phyloP scores from a whole-genome alignment of 2,888 invertebrate genomes.

The Platycnemis pennipes region DNA sequence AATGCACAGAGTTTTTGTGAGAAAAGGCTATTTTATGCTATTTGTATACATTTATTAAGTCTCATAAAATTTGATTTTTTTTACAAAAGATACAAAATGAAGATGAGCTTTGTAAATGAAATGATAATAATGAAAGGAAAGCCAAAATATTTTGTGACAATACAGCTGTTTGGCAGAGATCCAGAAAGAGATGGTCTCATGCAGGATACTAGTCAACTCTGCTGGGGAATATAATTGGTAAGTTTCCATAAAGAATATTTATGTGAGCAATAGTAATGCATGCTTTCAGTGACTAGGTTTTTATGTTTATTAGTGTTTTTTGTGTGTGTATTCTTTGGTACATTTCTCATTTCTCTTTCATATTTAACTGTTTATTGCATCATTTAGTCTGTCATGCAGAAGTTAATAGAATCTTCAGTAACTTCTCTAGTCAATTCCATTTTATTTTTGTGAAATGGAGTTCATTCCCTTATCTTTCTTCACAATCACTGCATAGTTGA shows the following conservation, averaged over 20 bases:
- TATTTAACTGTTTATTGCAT: too few species aligned
- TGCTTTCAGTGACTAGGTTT: background rate
- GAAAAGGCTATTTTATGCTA: slow-evolving; percentile 53
- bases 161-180: slow-evolving; percentile 64
- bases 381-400: too few species aligned
- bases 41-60: slow-evolving; percentile 65
- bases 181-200: slow-evolving; percentile 8
- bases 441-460: too few species aligned
- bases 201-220: slow-evolving; percentile 6
- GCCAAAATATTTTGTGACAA: slow-evolving; percentile 62
- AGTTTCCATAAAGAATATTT: background rate
- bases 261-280: background rate
- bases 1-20: background rate
- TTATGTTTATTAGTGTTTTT: background rate
- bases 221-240: slow-evolving; percentile 45
- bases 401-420: too few species aligned
- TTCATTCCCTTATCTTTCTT: too few species aligned
- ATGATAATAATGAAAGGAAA: slow-evolving; percentile 56
- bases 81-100: slow-evolving; percentile 41
- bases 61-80: slow-evolving; percentile 58
- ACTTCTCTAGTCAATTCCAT: too few species aligned
- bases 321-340: background rate
- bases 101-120: slow-evolving; percentile 63
- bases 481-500: too few species aligned
- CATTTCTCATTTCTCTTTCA: too few species aligned